Percentiles rank a stretch among this genome's conserved stretches.
Conservation (phyloP, 2,113 vertebrate species). For the Oncorhynchus keta region DNA sequence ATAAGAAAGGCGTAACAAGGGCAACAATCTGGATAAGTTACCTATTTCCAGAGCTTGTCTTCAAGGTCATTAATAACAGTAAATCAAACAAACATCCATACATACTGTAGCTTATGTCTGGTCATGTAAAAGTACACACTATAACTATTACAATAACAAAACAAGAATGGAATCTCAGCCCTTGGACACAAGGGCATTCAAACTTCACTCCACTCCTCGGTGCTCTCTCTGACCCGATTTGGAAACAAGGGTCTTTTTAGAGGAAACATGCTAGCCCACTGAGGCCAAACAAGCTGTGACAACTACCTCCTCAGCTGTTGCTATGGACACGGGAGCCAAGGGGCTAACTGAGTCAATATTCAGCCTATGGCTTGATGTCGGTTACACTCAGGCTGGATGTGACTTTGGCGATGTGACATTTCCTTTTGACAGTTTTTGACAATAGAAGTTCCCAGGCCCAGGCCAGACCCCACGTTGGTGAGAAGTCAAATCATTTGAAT, state of each 20-base stretch:
- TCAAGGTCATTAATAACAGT: not conserved
- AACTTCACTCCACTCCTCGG: not conserved
- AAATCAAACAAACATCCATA: not conserved
- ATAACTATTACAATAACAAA: no score
- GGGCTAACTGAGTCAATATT: constrained; percentile 8
- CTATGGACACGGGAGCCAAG: not conserved
- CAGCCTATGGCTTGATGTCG: not conserved
- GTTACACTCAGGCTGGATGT: not conserved
- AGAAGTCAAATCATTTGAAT: constrained; percentile 4
- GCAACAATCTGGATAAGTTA: not conserved
- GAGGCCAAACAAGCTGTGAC: constrained; percentile 17
- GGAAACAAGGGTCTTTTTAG: not conserved
- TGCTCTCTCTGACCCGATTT: not conserved
- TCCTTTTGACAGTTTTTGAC: constrained; percentile 9
- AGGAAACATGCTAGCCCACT: constrained; percentile 9
- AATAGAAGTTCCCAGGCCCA: not conserved
- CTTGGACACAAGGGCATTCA: not conserved
- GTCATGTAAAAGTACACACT: no score
- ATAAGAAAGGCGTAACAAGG: not conserved
- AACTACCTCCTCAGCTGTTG: not conserved
- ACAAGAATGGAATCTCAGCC: not conserved
- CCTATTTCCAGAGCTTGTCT: not conserved
- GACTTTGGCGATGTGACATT: not conserved
- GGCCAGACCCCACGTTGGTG: not conserved
- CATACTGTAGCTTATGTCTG: no score